Evolutionary conservation across 2,888 invertebrate species (phyloP), one percentile per base, ranked within the genome.

Genomic region (Scaptomyza reducta): DNA sequence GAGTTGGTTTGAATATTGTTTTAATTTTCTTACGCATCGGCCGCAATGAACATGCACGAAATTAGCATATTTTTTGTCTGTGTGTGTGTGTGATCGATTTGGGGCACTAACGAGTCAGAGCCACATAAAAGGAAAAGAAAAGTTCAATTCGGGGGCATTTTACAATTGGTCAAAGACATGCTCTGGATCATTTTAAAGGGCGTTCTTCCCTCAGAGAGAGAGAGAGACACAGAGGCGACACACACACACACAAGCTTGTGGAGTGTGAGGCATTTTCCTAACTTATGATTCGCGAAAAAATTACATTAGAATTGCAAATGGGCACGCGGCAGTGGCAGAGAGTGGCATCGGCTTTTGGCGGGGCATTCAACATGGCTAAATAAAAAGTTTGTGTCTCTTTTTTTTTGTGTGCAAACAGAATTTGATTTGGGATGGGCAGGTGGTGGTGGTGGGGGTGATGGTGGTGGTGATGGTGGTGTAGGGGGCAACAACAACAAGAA

Each of bases 281-380:
- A 88, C 89, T 89, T 89, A 81, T 87, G 83, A 87, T 85, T 85
- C 79, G 83, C 86, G 80, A 87, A 89, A 89, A 90, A 90, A 89
- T 90, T 89, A 89, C 89, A 89, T 89, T 89, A 84, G 89, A 89
- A 89, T 89, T 89, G 89, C 89, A 89, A 89, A 89, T 89, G 83
- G 87, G 77, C 50, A 53, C 77, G 67, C 70, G 61, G 47, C 14
- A 38, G 7, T 38, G 38, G 14, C 38, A 14, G 14, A 38, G 38
- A 38, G 58, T 40, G 62, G 50, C 60, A 27, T 58, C 47, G 47
- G 47, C 38, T 38, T 38, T n/a, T n/a, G 62, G 62, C 38, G 47
- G 54, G 65, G 71, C 73, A 78, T 79, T 72, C 83, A 77, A 62
- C 80, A 74, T 74, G 80, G 71, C 79, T 76, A 80, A 83, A 88